These are phyloP conservation scores for Gymnarchus niloticus DNA, from an alignment of 2,113 vertebrate species.

Conservation along the genomic window DNA sequence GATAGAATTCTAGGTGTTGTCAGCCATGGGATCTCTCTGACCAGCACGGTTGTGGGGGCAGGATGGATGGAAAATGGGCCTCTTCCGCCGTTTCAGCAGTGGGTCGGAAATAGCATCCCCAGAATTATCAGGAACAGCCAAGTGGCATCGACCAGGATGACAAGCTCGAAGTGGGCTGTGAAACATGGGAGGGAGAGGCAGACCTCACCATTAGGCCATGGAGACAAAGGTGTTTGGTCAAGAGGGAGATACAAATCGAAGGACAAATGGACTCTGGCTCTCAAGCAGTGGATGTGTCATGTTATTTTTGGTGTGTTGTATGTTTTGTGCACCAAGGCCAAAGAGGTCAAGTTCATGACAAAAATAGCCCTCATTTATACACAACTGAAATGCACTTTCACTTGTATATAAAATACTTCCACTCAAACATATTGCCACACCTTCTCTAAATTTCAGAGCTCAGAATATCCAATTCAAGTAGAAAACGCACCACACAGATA, in stretches of 20 bases:
- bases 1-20: neutral
- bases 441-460: neutral
- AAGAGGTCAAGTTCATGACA: too few relatives aligned
- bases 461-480: neutral
- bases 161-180: slow-evolving; percentile 43
- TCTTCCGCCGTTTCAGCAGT: slow-evolving; percentile 54
- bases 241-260: neutral
- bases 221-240: neutral
- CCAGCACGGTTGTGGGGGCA: neutral
- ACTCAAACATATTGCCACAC: neutral
- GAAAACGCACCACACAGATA: neutral
- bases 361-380: too few relatives aligned
- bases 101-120: slow-evolving; percentile 19
- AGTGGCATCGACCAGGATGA: slow-evolving; percentile 46
- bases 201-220: neutral
- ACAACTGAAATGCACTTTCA: too few relatives aligned
- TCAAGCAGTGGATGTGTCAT: neutral
- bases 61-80: slow-evolving; percentile 45
- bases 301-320: neutral
- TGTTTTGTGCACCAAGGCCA: neutral
- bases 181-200: slow-evolving; percentile 52
- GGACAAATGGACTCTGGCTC: neutral
- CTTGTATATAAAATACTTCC: neutral
- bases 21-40: neutral
- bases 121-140: slow-evolving; percentile 30